Evolutionary conservation across 92 coral and sea anemone species (phyloP).

Genomic region (Paramuricea clavata): DNA sequence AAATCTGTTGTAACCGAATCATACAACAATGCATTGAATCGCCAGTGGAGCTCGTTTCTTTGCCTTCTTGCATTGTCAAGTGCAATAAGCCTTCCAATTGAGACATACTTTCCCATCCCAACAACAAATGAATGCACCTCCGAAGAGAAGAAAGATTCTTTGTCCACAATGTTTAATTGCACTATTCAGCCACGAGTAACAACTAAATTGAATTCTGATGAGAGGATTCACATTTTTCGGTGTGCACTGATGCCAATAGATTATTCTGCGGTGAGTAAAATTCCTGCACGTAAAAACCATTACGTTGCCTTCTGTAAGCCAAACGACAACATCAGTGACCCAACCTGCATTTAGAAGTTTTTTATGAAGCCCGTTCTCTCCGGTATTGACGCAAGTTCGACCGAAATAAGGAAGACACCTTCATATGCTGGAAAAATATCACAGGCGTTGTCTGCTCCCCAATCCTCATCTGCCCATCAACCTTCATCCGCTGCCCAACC

Average conservation of each 20-base stretch:
- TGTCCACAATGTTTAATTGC: too few relatives aligned
- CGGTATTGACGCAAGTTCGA: background rate
- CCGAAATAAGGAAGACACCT: background rate
- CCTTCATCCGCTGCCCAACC: too few relatives aligned
- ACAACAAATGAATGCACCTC: background rate
- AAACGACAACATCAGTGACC: background rate
- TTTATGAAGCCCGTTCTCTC: background rate
- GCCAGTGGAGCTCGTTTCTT: too few relatives aligned
- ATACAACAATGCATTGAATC: too few relatives aligned
- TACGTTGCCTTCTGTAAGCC: slow-evolving; percentile 28
- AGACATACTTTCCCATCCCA: slow-evolving; percentile 39
- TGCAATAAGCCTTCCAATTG: slow-evolving; percentile 43
- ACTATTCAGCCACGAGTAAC: too few relatives aligned
- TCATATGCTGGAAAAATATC: slow-evolving; percentile 18
- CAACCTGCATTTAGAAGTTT: background rate
- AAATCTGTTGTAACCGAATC: too few relatives aligned
- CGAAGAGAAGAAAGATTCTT: too few relatives aligned
- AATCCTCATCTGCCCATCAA: too few relatives aligned
- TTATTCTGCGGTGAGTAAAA: slow-evolving; percentile 20
- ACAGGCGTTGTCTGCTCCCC: background rate
- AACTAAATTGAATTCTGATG: too few relatives aligned
- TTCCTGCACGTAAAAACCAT: slow-evolving; percentile 22
- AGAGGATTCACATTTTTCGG: slow-evolving; percentile 32
- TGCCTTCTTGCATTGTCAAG: slow-evolving; percentile 26
- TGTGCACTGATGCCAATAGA: slow-evolving; percentile 50